Percentiles rank a stretch among this genome's conserved stretches.
Conservation (phyloP, 2,797 vertebrate species). For the Liparis tanakae region DNA sequence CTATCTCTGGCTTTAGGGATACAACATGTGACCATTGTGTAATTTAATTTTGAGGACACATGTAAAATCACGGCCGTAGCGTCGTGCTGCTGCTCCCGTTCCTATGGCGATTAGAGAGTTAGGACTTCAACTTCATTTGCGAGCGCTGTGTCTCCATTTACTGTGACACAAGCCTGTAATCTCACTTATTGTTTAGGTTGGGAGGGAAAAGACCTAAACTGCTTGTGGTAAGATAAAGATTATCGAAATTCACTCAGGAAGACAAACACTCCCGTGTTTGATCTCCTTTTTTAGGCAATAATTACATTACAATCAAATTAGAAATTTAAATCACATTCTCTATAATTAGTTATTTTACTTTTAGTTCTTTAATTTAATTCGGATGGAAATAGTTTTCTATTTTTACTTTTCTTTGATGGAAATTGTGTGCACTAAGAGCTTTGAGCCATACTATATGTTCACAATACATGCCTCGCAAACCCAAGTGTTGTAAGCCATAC, state of each 20-base stretch:
- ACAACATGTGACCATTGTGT: conserved; percentile 5
- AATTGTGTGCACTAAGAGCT: neutral
- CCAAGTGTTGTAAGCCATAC: neutral
- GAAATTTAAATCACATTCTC: neutral
- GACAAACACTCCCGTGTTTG: neutral
- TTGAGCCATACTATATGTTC: neutral
- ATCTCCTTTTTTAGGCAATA: neutral
- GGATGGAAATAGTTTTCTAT: neutral
- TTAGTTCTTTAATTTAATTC: neutral
- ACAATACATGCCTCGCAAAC: neutral
- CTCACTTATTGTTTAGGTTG: conserved; percentile 48
- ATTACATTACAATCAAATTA: too few species aligned
- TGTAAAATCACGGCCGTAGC: conserved; percentile 1
- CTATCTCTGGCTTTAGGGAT: conserved; percentile 10
- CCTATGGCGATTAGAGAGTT: conserved; percentile 58
- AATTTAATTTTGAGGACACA: conserved; percentile 2
- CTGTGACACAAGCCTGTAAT: conserved; percentile 48
- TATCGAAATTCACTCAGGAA: neutral
- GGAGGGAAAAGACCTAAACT: conserved; percentile 30
- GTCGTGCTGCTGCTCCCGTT: conserved; percentile 26
- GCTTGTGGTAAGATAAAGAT: conserved; percentile 5
- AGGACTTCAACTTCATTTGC: conserved; percentile 44
- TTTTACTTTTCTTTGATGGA: neutral
- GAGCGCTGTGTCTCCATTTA: conserved; percentile 35
- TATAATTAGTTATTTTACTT: neutral